Evolutionary conservation across 2,888 invertebrate genomes (phyloP).

Genomic region (Malthinus flaveolus): DNA sequence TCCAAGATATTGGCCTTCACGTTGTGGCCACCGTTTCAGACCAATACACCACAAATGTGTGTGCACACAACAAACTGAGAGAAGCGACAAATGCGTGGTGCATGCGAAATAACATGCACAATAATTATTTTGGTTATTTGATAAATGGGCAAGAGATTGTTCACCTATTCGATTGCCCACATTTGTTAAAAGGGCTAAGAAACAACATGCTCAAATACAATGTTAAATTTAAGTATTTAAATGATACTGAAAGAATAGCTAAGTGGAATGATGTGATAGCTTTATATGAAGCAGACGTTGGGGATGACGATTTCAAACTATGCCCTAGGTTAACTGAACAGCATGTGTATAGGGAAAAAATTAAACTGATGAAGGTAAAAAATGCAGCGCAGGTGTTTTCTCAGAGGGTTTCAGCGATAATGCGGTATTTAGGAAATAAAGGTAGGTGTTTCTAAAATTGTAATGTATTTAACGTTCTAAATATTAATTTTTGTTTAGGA

Average conservation of each 20-base stretch:
- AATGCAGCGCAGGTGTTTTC: not conserved
- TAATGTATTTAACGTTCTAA: not conserved
- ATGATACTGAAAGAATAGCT: not conserved
- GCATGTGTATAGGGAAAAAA: not conserved
- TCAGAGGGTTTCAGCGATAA: not conserved
- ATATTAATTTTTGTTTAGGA: no score
- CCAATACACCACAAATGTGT: no score
- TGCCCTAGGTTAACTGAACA: not conserved
- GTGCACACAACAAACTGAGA: no score
- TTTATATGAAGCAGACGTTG: not conserved
- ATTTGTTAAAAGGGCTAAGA: slow-evolving; percentile 21
- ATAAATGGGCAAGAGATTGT: slow-evolving; percentile 17
- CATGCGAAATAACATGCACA: no score
- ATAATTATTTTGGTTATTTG: no score
- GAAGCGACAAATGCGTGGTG: no score
- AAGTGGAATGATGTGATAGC: not conserved
- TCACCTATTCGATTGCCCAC: slow-evolving; percentile 22
- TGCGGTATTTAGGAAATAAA: not conserved
- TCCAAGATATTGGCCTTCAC: slow-evolving; percentile 6
- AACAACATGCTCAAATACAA: not conserved
- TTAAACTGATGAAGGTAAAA: slow-evolving; percentile 1
- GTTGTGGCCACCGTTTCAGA: slow-evolving; percentile 14
- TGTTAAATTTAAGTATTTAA: not conserved
- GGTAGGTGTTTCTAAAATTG: not conserved
- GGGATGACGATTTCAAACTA: not conserved